Evolutionary conservation across 2,888 invertebrate genomes (phyloP).

Genomic region (Aporophyla nigra): DNA sequence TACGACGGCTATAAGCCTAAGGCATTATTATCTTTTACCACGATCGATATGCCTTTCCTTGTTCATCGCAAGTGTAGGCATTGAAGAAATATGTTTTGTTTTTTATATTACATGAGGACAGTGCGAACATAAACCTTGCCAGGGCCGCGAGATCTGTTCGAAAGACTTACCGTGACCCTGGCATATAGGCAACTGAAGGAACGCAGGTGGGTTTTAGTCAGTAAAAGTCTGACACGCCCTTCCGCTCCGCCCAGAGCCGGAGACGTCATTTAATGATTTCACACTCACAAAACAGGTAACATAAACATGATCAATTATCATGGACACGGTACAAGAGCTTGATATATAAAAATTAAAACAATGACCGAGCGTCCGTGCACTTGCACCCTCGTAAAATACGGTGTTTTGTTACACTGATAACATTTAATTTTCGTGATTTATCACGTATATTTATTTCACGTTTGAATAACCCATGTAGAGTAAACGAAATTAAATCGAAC

Average conservation of each 20-base stretch:
- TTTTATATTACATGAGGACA: no score
- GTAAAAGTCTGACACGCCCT: no score
- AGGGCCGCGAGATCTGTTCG: no score
- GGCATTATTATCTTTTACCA: conserved; percentile 27
- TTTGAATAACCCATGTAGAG: not conserved
- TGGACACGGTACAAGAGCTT: not conserved
- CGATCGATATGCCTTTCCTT: conserved; percentile 8
- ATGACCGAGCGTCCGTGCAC: conserved; percentile 1
- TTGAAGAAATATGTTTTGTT: no score
- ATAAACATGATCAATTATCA: no score
- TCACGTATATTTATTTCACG: conserved; percentile 17
- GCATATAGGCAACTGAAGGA: no score
- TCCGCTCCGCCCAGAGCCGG: no score
- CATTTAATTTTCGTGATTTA: conserved; percentile 22
- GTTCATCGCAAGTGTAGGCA: not conserved
- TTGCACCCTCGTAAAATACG: conserved; percentile 10
- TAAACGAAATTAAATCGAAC: not conserved
- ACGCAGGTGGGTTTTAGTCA: no score
- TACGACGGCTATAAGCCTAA: conserved; percentile 7
- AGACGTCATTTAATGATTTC: no score
- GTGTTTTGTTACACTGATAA: conserved; percentile 33
- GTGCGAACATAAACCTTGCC: no score
- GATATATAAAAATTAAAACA: conserved; percentile 20
- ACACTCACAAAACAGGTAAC: no score
- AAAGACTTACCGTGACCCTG: no score